A percentile compares a stretch with the other conserved stretches of the same genome.
Evolutionary conservation across 1,140 invertebrate genomes (phyloP).

Genomic region (Macrostomum lignano): DNA sequence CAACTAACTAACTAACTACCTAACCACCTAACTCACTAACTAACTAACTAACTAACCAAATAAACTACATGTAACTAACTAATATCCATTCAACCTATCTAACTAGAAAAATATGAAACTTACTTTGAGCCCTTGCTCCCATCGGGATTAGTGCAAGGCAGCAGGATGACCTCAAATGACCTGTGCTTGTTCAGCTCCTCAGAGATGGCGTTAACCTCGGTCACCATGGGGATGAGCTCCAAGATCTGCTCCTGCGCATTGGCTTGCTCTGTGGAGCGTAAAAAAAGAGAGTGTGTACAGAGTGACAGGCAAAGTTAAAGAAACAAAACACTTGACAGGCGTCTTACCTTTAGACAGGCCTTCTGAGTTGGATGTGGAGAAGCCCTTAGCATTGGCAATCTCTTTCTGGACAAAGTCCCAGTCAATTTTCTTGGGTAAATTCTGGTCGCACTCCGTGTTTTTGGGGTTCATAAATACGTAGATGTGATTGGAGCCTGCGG

Average conservation of each 20-base stretch:
- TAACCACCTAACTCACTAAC: too few relatives aligned
- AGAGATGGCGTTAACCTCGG: conserved; percentile 27
- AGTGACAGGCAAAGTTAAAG: too few relatives aligned
- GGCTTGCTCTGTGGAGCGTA: conserved; percentile 28
- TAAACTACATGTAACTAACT: too few relatives aligned
- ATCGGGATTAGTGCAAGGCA: too few relatives aligned
- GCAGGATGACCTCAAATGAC: conserved; percentile 25
- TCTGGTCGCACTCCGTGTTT: conserved; percentile 8
- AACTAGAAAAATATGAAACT: too few relatives aligned
- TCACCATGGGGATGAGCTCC: conserved; percentile 25
- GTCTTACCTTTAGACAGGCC: conserved; percentile 20
- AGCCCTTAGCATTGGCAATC: conserved; percentile 27
- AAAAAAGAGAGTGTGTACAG: too few relatives aligned
- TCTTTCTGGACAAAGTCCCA: conserved; percentile 29
- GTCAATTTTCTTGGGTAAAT: conserved; percentile 15
- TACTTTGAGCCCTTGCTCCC: too few relatives aligned
- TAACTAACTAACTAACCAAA: too few relatives aligned
- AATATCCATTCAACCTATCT: too few relatives aligned
- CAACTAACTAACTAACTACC: too few relatives aligned
- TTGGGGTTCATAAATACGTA: conserved; percentile 25
- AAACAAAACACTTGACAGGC: too few relatives aligned
- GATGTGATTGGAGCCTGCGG: conserved; percentile 24
- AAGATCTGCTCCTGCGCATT: conserved; percentile 25
- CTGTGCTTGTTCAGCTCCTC: conserved; percentile 27
- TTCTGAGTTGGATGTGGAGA: conserved; percentile 15